Percentiles rank a stretch among this genome's conserved stretches.
These are phyloP conservation scores for Callyntrura guangdongensis DNA, from an alignment of 2,888 invertebrate genomes.

Conservation along the genomic window DNA sequence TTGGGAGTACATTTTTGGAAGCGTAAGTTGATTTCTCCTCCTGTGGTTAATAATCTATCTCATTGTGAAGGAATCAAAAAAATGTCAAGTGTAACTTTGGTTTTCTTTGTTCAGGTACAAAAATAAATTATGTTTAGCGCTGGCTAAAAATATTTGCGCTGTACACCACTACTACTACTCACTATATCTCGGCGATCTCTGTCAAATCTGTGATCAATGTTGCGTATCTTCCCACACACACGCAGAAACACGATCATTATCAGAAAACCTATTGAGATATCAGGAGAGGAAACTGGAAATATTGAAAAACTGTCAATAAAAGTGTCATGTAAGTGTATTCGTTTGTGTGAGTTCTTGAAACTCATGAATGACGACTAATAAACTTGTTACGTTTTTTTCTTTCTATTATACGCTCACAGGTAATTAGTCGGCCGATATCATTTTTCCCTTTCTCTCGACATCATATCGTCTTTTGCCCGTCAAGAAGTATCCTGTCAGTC, in stretches of 20 bases:
- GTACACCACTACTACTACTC: no score
- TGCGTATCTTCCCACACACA: conserved; percentile 62
- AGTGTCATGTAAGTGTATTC: conserved; percentile 64
- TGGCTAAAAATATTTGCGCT: not conserved
- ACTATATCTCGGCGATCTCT: conserved; percentile 24
- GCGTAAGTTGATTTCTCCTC: no score
- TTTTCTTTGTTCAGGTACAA: not conserved
- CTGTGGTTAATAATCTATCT: not conserved
- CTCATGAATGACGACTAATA: conserved; percentile 54
- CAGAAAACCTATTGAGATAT: conserved; percentile 38
- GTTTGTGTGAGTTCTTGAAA: conserved; percentile 54
- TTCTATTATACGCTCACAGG: no score
- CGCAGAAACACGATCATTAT: conserved; percentile 49
- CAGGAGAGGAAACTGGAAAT: not conserved
- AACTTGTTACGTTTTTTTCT: conserved; percentile 71
- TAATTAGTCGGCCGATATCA: conserved; percentile 67
- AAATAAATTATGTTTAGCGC: not conserved
- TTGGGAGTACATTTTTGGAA: no score
- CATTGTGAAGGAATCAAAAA: not conserved
- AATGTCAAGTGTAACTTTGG: not conserved
- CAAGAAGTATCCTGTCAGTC: no score
- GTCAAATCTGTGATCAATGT: conserved; percentile 19
- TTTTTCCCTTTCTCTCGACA: not conserved
- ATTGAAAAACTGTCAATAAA: conserved; percentile 70
- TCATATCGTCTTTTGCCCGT: not conserved